These are phyloP conservation scores for Remorina albescens DNA, from an alignment of 2,797 vertebrate genomes.

Conservation along the genomic window DNA sequence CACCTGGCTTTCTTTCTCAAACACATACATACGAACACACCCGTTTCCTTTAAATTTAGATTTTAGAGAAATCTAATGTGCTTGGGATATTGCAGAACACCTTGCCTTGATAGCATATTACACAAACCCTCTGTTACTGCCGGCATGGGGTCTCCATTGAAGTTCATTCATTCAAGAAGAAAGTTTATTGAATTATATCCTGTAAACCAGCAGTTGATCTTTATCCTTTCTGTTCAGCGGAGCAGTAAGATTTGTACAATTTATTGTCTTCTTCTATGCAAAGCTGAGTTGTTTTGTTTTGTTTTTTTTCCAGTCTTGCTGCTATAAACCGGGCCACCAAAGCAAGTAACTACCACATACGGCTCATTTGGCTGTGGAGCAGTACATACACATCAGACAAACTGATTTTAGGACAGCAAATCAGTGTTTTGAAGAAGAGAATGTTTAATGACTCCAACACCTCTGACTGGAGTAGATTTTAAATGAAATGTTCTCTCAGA, in stretches of 20 bases:
- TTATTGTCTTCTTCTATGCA: neutral
- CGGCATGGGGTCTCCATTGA: neutral
- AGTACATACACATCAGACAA: neutral
- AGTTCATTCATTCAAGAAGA: neutral
- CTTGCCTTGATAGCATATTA: conserved; percentile 26
- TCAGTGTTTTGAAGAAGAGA: neutral
- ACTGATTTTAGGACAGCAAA: neutral
- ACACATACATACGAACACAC: neutral
- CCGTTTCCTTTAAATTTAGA: conserved; percentile 12
- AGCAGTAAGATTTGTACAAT: neutral
- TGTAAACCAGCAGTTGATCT: neutral
- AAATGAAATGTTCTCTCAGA: neutral
- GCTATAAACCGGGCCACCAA: neutral
- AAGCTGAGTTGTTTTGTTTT: too few species aligned
- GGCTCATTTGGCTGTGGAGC: neutral
- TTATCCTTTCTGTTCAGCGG: neutral
- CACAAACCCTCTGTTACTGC: conserved; percentile 11
- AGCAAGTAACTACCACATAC: neutral
- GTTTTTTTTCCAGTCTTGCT: too few species aligned
- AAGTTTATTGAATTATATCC: neutral
- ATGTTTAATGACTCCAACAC: neutral
- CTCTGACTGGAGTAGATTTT: neutral
- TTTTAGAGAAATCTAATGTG: conserved; percentile 23
- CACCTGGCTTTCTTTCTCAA: neutral
- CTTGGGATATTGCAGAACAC: conserved; percentile 8